These are phyloP conservation scores for Euphonia xanthogaster DNA, from an alignment of 2,797 vertebrate species.

Conservation along the genomic window DNA sequence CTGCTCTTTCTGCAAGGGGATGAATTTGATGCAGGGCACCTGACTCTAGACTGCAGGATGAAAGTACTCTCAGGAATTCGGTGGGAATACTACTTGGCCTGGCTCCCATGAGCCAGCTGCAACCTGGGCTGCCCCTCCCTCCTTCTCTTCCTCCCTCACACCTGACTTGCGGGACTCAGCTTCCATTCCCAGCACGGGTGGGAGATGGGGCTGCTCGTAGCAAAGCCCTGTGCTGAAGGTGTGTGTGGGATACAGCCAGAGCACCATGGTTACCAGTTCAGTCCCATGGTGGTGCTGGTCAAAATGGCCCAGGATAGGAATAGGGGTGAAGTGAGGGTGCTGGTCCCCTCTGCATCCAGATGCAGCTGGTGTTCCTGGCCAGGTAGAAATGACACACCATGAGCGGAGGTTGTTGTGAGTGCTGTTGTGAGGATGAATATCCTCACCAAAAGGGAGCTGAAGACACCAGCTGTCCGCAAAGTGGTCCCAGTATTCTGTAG, in stretches of 20 bases:
- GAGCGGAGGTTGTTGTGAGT: neutral
- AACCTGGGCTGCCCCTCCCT: neutral
- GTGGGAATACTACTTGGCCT: constrained; percentile 25
- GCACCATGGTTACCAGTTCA: fast-evolving
- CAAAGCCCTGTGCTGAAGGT: fast-evolving
- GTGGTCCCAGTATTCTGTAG: neutral
- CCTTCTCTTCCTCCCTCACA: neutral
- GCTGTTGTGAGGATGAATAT: neutral
- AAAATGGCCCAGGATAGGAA: neutral
- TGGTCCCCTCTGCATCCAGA: fast-evolving
- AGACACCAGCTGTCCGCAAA: neutral
- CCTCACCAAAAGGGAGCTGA: neutral
- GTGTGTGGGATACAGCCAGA: neutral
- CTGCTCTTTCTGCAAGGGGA: neutral
- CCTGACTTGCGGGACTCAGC: neutral
- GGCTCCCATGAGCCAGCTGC: neutral
- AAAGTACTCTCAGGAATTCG: constrained; percentile 17
- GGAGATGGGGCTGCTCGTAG: neutral
- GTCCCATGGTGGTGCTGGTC: neutral
- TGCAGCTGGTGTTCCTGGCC: neutral
- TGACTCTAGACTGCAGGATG: neutral
- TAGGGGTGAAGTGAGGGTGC: fast-evolving
- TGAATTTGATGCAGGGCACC: neutral
- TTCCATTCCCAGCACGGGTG: neutral
- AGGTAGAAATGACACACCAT: neutral